These are phyloP conservation scores for Nymphicus hollandicus DNA, from an alignment of 2,113 vertebrate genomes.

Conservation along the genomic window DNA sequence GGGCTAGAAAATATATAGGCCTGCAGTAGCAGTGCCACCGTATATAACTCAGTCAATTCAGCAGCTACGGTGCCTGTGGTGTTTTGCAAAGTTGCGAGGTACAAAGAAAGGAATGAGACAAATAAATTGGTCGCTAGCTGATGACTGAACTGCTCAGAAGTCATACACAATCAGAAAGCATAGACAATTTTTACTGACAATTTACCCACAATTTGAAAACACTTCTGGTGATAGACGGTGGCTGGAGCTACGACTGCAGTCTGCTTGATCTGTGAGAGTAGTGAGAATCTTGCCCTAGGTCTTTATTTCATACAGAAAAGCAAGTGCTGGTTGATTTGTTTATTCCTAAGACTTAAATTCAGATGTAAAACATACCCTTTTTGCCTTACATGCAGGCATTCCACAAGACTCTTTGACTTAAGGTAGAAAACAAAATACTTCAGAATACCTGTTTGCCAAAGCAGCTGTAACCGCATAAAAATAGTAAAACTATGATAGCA, in stretches of 20 bases:
- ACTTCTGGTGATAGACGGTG: slow-evolving; percentile 46
- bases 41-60: not conserved
- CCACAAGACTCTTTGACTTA: slow-evolving; percentile 11
- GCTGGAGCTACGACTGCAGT: slow-evolving; percentile 18
- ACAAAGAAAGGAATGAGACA: slow-evolving; percentile 4
- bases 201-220: slow-evolving; percentile 32
- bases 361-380: slow-evolving; percentile 21
- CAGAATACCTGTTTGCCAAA: slow-evolving; percentile 22
- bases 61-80: not conserved
- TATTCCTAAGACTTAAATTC: slow-evolving; percentile 28
- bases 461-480: not conserved
- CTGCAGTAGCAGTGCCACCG: slow-evolving; percentile 15
- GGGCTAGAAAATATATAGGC: not conserved
- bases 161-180: slow-evolving; percentile 29
- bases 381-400: not conserved
- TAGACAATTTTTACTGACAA: slow-evolving; percentile 42
- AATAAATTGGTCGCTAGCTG: slow-evolving; percentile 43
- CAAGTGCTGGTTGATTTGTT: slow-evolving; percentile 47
- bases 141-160: slow-evolving; percentile 51
- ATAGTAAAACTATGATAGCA: not conserved
- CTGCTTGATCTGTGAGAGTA: slow-evolving; percentile 7
- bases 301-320: slow-evolving; percentile 40
- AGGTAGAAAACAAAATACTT: slow-evolving; percentile 36
- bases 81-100: not conserved
- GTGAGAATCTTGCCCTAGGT: slow-evolving; percentile 58